Conservation (phyloP, 2,797 vertebrate genomes). For the Alauda arvensis region DNA sequence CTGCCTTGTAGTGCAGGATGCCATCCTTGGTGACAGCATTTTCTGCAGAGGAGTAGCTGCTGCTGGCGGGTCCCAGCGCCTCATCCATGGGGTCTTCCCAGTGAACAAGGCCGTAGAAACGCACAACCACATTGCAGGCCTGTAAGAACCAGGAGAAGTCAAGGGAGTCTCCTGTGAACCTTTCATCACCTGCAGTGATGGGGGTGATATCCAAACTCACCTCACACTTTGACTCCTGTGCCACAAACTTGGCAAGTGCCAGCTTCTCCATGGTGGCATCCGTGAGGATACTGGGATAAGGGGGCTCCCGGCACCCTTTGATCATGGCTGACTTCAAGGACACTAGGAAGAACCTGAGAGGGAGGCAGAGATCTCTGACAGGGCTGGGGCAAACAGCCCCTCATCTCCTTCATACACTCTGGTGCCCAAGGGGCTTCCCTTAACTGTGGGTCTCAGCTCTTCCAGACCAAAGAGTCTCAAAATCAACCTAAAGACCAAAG, state of each 20-base stretch:
- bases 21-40: slow-evolving; percentile 84
- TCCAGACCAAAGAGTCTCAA: neutral
- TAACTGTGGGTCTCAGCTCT: neutral
- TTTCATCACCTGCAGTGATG: accelerated
- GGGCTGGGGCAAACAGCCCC: neutral
- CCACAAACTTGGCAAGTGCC: slow-evolving; percentile 91
- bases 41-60: slow-evolving; percentile 43
- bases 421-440: neutral
- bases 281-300: slow-evolving; percentile 89
- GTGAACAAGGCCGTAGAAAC: slow-evolving; percentile 90
- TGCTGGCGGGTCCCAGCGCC: slow-evolving; percentile 64
- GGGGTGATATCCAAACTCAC: slow-evolving; percentile 44
- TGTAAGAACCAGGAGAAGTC: slow-evolving; percentile 28
- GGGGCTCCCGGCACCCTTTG: slow-evolving; percentile 89
- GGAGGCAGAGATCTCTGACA: neutral
- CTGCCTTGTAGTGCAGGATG: slow-evolving; percentile 82
- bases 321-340: slow-evolving; percentile 91
- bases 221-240: slow-evolving; percentile 91
- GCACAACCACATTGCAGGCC: slow-evolving; percentile 82
- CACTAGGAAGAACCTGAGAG: slow-evolving; percentile 85
- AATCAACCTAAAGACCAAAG: neutral
- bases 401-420: neutral
- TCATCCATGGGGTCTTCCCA: slow-evolving; percentile 95
- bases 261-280: slow-evolving; percentile 98
- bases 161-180: accelerated